Conservation (phyloP, 2,888 invertebrate species). For the Chymomyza procnemis region DNA sequence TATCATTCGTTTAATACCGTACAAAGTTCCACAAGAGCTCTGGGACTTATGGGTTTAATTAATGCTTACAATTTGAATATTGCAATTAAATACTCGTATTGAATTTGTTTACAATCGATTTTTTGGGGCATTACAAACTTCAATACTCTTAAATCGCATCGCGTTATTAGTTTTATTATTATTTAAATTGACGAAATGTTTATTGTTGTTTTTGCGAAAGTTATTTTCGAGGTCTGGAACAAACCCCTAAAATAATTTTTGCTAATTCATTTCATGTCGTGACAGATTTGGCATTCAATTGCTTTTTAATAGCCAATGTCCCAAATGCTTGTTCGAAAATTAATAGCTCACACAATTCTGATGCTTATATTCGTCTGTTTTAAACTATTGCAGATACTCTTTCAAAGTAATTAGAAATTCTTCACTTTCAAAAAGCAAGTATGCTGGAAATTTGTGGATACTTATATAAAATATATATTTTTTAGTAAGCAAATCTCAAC, state of each 20-base stretch:
- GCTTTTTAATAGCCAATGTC: slow-evolving; percentile 15
- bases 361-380: neutral
- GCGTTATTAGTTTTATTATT: slow-evolving; percentile 7
- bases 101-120: slow-evolving; percentile 14
- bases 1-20: slow-evolving; percentile 51
- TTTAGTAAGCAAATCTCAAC: neutral
- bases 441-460: too few species aligned
- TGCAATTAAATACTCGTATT: slow-evolving; percentile 54
- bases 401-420: neutral
- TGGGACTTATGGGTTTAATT: slow-evolving; percentile 34
- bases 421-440: too few species aligned
- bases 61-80: slow-evolving; percentile 52
- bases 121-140: slow-evolving; percentile 9
- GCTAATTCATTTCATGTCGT: slow-evolving; percentile 28
- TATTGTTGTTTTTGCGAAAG: slow-evolving; percentile 7
- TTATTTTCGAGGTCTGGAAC: neutral
- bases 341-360: neutral
- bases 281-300: slow-evolving; percentile 19
- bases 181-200: slow-evolving; percentile 9
- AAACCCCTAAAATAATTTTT: slow-evolving; percentile 4
- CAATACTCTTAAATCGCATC: neutral
- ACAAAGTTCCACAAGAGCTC: slow-evolving; percentile 39
- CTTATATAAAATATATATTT: too few species aligned
- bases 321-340: neutral
- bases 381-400: neutral